Evolutionary conservation across 2,888 invertebrate species (phyloP).

Genomic region (Orchesellides sinensis): DNA sequence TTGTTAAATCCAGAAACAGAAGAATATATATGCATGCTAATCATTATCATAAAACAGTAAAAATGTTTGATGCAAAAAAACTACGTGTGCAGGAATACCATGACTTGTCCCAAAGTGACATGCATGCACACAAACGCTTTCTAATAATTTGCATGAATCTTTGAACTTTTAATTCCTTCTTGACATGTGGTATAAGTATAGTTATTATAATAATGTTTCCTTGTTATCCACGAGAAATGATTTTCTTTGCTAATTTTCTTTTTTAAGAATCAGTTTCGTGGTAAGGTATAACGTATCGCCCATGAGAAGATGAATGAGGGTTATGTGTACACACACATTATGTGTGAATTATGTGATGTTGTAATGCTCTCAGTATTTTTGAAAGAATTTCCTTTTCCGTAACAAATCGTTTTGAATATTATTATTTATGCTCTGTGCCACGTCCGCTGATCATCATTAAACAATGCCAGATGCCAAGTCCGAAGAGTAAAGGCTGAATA

Average conservation of each 20-base stretch:
- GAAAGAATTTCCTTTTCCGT: constrained; percentile 45
- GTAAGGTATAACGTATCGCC: too few relatives aligned
- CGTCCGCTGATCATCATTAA: constrained; percentile 55
- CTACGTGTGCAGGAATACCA: constrained; percentile 17
- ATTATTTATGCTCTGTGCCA: constrained; percentile 52
- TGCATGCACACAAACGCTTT: constrained; percentile 29
- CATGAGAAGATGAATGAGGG: background rate
- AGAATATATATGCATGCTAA: constrained; percentile 33
- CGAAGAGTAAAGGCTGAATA: constrained; percentile 36
- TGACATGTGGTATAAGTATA: background rate
- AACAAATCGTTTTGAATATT: constrained; percentile 34
- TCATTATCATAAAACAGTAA: constrained; percentile 19
- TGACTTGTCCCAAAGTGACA: constrained; percentile 24
- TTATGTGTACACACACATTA: background rate
- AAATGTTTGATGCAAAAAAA: constrained; percentile 26
- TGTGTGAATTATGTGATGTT: constrained; percentile 25
- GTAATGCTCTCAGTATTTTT: constrained; percentile 33
- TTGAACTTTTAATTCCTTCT: constrained; percentile 62
- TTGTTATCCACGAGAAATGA: constrained; percentile 30
- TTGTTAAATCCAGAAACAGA: constrained; percentile 60
- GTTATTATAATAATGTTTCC: constrained; percentile 18
- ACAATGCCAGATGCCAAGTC: constrained; percentile 50
- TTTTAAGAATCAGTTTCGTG: constrained; percentile 51
- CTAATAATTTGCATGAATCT: constrained; percentile 65
- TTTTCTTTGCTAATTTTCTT: constrained; percentile 46